A percentile compares a stretch with the other conserved stretches of the same genome.
Conservation (phyloP, 2,888 invertebrate genomes). For the Tetranychus piercei region DNA sequence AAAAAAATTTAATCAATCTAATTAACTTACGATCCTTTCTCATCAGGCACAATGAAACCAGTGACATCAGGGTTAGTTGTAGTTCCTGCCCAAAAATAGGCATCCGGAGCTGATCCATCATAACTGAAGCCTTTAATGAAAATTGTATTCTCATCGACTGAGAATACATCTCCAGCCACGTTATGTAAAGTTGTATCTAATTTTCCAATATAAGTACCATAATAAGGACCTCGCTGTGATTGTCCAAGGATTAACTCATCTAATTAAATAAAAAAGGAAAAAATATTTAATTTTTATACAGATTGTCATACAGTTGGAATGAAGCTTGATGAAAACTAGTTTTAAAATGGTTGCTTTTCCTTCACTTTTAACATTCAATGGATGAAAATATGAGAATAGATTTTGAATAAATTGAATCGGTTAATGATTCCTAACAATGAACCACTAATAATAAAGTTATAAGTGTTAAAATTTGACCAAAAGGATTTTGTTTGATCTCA, state of each 20-base stretch:
- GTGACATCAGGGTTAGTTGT: slow-evolving; percentile 24
- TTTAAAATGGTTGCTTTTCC: background rate
- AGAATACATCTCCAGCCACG: slow-evolving; percentile 52
- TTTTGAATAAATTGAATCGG: too few relatives aligned
- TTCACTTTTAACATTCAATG: background rate
- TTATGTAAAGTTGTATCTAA: slow-evolving; percentile 27
- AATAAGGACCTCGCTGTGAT: slow-evolving; percentile 19
- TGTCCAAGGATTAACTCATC: background rate
- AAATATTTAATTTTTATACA: background rate
- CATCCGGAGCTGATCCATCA: slow-evolving; percentile 39
- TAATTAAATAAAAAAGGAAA: background rate
- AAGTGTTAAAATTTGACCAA: too few relatives aligned
- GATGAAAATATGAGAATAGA: too few relatives aligned
- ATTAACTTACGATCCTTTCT: slow-evolving; percentile 27
- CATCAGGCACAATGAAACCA: slow-evolving; percentile 28
- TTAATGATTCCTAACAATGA: too few relatives aligned
- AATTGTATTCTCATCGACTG: slow-evolving; percentile 66
- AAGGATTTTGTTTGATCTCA: too few relatives aligned
- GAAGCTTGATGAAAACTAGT: background rate
- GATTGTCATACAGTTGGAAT: background rate
- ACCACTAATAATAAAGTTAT: too few relatives aligned
- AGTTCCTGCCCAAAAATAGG: slow-evolving; percentile 27
- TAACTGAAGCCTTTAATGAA: slow-evolving; percentile 72
- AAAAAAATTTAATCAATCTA: background rate
- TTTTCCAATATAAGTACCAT: slow-evolving; percentile 27